phyloP scores from a whole-genome alignment of 2,797 vertebrate species.

The Pseudochirops corinnae region DNA sequence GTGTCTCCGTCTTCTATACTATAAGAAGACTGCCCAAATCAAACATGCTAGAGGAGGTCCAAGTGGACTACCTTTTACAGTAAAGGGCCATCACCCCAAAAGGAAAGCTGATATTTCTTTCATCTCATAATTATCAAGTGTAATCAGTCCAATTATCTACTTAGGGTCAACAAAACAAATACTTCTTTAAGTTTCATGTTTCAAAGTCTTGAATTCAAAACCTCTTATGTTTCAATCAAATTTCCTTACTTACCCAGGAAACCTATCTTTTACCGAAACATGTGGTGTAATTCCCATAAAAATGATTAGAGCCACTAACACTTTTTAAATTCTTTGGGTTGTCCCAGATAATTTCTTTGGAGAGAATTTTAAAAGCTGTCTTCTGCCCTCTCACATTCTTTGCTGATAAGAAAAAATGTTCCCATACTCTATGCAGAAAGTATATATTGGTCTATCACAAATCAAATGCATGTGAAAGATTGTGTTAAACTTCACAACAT shows the following conservation, averaged over 20 bases:
- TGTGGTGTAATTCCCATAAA: constrained; percentile 57
- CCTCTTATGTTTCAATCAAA: constrained; percentile 17
- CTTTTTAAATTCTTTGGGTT: constrained; percentile 61
- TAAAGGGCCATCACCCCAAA: constrained; percentile 4
- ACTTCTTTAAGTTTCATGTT: constrained; percentile 29
- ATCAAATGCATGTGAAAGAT: constrained; percentile 82
- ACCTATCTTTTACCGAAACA: constrained; percentile 32
- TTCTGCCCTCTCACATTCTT: constrained; percentile 15
- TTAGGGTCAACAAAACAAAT: constrained; percentile 12
- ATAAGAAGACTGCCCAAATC: background rate
- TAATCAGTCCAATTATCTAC: background rate
- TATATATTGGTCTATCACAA: constrained; percentile 72
- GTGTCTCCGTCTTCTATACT: background rate
- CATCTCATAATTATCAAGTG: background rate
- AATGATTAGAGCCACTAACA: constrained; percentile 63
- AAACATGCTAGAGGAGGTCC: background rate
- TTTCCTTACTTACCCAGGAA: constrained; percentile 49
- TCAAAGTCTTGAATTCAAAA: constrained; percentile 59
- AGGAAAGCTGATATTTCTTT: background rate
- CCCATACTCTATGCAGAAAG: constrained; percentile 71
- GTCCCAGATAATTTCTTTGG: constrained; percentile 72
- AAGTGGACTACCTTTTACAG: background rate
- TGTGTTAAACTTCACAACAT: constrained; percentile 80
- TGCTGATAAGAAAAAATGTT: constrained; percentile 65
- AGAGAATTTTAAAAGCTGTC: constrained; percentile 73